Evolutionary conservation across 2,888 invertebrate species (phyloP), one percentile per base, ranked within the genome.

Genomic region (Pardosa pseudoannulata): DNA sequence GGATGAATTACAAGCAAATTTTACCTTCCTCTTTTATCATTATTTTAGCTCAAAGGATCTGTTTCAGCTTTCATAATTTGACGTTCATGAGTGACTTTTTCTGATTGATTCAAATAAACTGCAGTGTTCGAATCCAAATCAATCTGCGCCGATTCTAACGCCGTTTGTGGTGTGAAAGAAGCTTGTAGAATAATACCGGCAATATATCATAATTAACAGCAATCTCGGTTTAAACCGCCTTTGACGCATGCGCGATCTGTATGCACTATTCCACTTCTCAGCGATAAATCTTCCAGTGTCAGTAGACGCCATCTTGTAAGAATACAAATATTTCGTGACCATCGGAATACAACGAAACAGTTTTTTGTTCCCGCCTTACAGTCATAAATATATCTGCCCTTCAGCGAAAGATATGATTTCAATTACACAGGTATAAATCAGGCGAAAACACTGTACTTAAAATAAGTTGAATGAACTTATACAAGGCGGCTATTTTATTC

Each of bases 311-410:
- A 83, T 83, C 82, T 76, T 83, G 71, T 27, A 29, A 83, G 76
- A 79, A 85, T 85, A 71, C 83, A 85, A 85, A 85, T 85, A 85
- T 68, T 85, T 78, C 83, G 83, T 85, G 83, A 85, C 83, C 65
- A 78, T 78, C 71, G 65, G 50, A 85, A 85, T 78, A 78, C 83
- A 85, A 73, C 65, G 78, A 85, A 78, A 85, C 78, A 3, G 6
- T 32, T 85, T 72, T 73, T 85, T 71, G 36, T 65, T 72, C 32
- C 56, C 71, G 39, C 75, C 75, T 46, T 29, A 67, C 29, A 39
- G 78, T 78, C 78, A 85, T 85, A 85, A 85, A 85, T 85, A 85
- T 85, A 67, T 65, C 73, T 31, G 78, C 29, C 76, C 76, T 71
- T 65, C 27, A 71, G 71, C 82, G 41, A 41, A 32, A 85, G 83